Percentiles rank a stretch among this genome's conserved stretches.
phyloP scores from a whole-genome alignment of 2,797 vertebrate genomes.

The Tachyglossus aculeatus region DNA sequence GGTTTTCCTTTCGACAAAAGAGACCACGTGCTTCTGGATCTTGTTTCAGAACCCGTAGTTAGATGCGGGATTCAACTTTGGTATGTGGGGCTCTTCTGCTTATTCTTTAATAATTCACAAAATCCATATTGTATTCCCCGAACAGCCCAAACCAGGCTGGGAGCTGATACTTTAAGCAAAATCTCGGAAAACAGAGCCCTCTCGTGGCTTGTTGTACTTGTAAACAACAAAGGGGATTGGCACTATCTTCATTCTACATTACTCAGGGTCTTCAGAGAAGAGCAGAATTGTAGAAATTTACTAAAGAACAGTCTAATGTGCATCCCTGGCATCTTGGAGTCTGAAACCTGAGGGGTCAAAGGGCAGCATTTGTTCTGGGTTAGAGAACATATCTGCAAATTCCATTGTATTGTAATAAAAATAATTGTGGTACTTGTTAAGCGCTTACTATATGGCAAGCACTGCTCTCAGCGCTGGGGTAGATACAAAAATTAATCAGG shows the following conservation, averaged over 20 bases:
- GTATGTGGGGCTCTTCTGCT: not conserved
- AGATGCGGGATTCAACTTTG: not conserved
- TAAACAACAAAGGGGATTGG: not conserved
- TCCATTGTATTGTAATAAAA: too few species aligned
- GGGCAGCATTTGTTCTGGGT: too few species aligned
- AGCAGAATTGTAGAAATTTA: not conserved
- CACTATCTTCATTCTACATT: not conserved
- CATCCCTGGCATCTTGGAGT: not conserved
- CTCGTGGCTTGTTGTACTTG: not conserved
- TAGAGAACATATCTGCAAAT: too few species aligned
- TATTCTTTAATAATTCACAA: slow-evolving; percentile 5
- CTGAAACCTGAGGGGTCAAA: not conserved
- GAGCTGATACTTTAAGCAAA: not conserved
- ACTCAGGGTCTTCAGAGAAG: not conserved
- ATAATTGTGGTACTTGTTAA: too few species aligned
- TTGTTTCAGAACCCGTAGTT: too few species aligned
- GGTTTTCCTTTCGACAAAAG: too few species aligned
- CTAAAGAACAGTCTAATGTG: not conserved
- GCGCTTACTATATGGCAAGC: too few species aligned
- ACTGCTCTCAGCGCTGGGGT: too few species aligned
- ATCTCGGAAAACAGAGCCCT: not conserved
- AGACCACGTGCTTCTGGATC: too few species aligned
- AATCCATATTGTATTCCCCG: not conserved
- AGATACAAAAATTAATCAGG: too few species aligned
- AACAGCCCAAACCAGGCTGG: not conserved